phyloP scores from a whole-genome alignment of 2,797 vertebrate genomes.

The Pachyuromys duprasi region DNA sequence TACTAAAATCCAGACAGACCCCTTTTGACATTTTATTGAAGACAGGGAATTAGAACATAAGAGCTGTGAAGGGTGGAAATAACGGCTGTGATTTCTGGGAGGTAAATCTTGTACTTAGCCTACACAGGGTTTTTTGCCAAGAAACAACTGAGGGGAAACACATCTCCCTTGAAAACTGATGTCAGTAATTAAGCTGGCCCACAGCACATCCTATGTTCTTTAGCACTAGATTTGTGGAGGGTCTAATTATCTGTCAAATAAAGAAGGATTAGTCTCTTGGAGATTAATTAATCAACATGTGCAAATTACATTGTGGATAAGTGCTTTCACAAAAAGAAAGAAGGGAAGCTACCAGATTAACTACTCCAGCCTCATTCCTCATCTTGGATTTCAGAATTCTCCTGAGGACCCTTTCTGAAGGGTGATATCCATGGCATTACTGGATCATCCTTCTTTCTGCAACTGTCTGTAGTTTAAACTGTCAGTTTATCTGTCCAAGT shows the following conservation, averaged over 20 bases:
- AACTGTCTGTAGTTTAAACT: not conserved
- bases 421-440: no score
- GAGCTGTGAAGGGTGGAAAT: constrained; percentile 27
- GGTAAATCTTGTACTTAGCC: constrained; percentile 24
- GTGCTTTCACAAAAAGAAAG: not conserved
- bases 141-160: constrained; percentile 28
- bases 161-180: constrained; percentile 12
- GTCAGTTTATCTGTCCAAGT: not conserved
- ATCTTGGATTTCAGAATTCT: not conserved
- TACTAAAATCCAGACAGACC: not conserved
- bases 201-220: constrained; percentile 36
- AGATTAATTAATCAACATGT: constrained; percentile 61
- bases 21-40: not conserved
- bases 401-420: not conserved
- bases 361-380: not conserved
- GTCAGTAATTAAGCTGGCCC: constrained; percentile 30
- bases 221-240: not conserved
- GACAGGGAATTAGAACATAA: not conserved
- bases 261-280: constrained; percentile 52
- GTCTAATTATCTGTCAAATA: constrained; percentile 66
- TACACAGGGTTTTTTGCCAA: not conserved
- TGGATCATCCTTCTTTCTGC: not conserved
- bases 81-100: not conserved
- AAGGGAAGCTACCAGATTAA: not conserved
- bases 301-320: constrained; percentile 51